A percentile compares a stretch with the other conserved stretches of the same genome.
These are phyloP conservation scores for Artemia sinica DNA, from an alignment of 2,888 invertebrate genomes.

Conservation along the genomic window DNA sequence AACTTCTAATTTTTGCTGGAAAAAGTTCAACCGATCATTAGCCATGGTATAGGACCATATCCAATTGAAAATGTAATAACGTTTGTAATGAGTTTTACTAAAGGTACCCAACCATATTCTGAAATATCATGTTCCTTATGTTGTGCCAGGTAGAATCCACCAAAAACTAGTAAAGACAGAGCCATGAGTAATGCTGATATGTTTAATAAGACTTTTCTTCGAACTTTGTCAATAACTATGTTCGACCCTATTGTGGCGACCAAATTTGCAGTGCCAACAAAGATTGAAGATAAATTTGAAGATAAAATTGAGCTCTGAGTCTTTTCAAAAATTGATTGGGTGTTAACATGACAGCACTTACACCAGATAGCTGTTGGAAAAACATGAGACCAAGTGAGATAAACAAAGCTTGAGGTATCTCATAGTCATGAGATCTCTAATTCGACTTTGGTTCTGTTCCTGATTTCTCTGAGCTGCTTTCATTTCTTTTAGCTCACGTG, in stretches of 20 bases:
- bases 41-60: constrained; percentile 54
- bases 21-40: constrained; percentile 63
- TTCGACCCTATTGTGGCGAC: constrained; percentile 71
- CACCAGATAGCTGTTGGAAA: constrained; percentile 86
- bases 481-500: constrained; percentile 55
- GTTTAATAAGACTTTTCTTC: constrained; percentile 70
- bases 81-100: constrained; percentile 60
- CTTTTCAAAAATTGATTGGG: constrained; percentile 62
- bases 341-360: constrained; percentile 88
- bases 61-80: constrained; percentile 72
- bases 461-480: constrained; percentile 37
- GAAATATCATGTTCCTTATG: constrained; percentile 34
- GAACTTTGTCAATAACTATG: constrained; percentile 65
- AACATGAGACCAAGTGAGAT: constrained; percentile 78
- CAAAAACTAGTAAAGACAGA: constrained; percentile 48
- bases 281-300: constrained; percentile 61
- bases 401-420: constrained; percentile 57
- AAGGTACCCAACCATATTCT: constrained; percentile 54
- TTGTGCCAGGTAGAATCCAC: constrained; percentile 57
- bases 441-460: constrained; percentile 27
- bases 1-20: constrained; percentile 63
- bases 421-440: constrained; percentile 45
- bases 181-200: constrained; percentile 63
- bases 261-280: constrained; percentile 76
- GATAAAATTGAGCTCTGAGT: constrained; percentile 62